Base-by-base conservation (phyloP, 53 echinoderm and acorn worm genomes). In the Paracentrotus lividus region DNA sequence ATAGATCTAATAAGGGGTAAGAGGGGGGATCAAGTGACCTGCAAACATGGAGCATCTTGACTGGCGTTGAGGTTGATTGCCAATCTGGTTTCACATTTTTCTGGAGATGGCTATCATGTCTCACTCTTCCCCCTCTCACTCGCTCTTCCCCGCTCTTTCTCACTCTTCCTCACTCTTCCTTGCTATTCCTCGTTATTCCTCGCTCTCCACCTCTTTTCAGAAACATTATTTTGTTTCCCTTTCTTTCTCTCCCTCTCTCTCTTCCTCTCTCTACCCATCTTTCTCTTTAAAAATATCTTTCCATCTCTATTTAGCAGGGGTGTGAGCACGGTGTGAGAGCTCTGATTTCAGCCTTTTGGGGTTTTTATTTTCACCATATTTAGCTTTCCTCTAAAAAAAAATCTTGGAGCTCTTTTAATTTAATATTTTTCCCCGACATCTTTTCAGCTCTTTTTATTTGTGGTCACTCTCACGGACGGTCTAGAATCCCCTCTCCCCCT, bases 1-100 rank as follows among this genome's bases (percentile, higher is more conserved):
- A 44, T 58, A 64, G 89, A 64, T 89, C 60, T 89, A 89, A 89
- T 89, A 89, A 89, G 64, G 44, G 59, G 64, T 43, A 26, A 89
- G 64, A 56, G 89, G 26, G 24, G 89, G 44, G 89, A 89, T 89
- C 64, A 36, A 89, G 89, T 89, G 89, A 60, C 89, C 40, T 60
- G 40, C 64, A 59, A 89, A 89, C 89, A 65, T 16, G 21, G 44
- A 65, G 59, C 34, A 33, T 55, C 86, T 86, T 36, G 45, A 56
- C 86, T 56, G 54, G 34, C 27, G 47, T 81, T 27, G 0, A 49
- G 81, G 47, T 81, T 1, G 81, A 81, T 81, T 81, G 81, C 81
- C 45, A 81, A 45, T 18, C 81, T n/a, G 81, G 24, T 47, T 81
- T 81, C 26, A 81, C 8, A 45, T 81, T 81, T 81, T 81, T 33